phyloP scores from a whole-genome alignment of 2,113 vertebrate species.

The Dasyornis broadbenti region DNA sequence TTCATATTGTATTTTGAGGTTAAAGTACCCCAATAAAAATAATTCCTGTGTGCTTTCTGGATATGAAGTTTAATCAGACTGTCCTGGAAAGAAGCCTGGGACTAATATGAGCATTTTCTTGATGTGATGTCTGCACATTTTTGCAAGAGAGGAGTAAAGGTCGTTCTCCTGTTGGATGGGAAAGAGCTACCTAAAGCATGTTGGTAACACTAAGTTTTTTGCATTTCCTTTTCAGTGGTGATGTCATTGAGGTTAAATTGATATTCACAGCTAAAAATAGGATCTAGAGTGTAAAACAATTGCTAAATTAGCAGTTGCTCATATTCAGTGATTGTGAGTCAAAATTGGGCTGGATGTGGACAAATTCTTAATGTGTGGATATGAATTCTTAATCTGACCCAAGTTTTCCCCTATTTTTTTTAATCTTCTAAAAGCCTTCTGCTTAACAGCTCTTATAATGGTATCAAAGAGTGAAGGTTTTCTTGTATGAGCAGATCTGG shows the following conservation, averaged over 20 bases:
- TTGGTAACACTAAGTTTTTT: background rate
- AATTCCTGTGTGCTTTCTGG: background rate
- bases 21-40: background rate
- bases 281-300: background rate
- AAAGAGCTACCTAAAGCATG: background rate
- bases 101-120: background rate
- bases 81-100: background rate
- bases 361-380: too few relatives aligned
- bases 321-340: background rate
- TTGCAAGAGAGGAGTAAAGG: background rate
- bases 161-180: background rate
- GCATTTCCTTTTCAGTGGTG: background rate
- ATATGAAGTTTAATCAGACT: background rate
- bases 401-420: fast-evolving
- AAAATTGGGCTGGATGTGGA: background rate
- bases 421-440: background rate
- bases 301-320: background rate
- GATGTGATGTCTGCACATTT: background rate
- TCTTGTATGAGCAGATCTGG: background rate
- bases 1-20: background rate
- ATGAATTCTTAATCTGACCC: background rate
- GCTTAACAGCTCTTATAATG: background rate
- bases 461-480: background rate
- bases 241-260: background rate
- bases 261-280: background rate